Evolutionary conservation across 2,113 vertebrate genomes (phyloP).

Genomic region (Acrocephalus kingi): DNA sequence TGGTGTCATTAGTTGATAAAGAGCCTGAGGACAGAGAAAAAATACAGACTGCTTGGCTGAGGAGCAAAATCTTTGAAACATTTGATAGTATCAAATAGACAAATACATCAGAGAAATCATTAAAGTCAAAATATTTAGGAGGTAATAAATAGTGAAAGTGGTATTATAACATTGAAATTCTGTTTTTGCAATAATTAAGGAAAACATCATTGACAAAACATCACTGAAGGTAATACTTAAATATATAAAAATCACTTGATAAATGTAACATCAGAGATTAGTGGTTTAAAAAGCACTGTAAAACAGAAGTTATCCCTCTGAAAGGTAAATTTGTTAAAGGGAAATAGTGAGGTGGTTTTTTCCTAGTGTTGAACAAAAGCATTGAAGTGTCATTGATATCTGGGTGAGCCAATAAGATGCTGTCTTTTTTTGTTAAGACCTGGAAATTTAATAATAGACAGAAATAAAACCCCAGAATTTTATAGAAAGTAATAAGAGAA

Average conservation of each 20-base stretch:
- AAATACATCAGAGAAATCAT: not conserved
- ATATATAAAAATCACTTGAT: not conserved
- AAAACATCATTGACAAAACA: not conserved
- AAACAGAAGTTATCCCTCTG: not conserved
- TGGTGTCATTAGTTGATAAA: not conserved
- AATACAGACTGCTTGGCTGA: not conserved
- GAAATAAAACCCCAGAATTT: not conserved
- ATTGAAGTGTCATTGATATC: not conserved
- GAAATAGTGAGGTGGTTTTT: not conserved
- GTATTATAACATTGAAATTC: not conserved
- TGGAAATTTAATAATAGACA: not conserved
- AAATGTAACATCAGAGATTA: not conserved
- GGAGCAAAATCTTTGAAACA: not conserved
- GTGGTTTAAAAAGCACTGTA: not conserved
- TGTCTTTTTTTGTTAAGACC: not conserved
- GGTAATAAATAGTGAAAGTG: not conserved
- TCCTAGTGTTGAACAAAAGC: not conserved
- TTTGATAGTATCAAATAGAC: not conserved
- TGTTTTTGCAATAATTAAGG: not conserved
- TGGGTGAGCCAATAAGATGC: not conserved
- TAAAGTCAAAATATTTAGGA: not conserved
- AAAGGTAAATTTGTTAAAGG: not conserved
- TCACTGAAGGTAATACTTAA: not conserved
- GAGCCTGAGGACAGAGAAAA: not conserved
- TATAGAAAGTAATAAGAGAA: not conserved